Evolutionary conservation across 92 coral and sea anemone genomes (phyloP), one percentile per base, ranked within the genome.

Genomic region (Epizoanthus illoricatus): DNA sequence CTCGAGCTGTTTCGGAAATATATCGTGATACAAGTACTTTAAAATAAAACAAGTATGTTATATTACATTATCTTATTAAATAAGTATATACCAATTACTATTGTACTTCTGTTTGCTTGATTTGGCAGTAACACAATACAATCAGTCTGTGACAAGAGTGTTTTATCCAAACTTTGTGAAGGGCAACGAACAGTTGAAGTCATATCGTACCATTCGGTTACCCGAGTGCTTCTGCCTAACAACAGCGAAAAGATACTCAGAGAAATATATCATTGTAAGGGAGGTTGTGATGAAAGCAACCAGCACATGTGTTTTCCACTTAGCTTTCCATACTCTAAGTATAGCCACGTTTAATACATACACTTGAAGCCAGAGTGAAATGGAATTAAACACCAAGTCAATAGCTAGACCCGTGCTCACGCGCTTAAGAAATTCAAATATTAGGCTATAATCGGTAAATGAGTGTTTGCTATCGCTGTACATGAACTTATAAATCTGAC

Each of bases 351-450:
- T 79, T 79, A 81, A 68, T 8, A 60, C 41, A 52, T 84, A 81
- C 33, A 84, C 84, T 49, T 85, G 94, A 21, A 88, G 60, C 75
- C 87, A 33, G 4, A 85, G 81, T 5, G 91, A 85, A 57, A 88
- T 28, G 11, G 89, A 73, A 56, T 85, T 91, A 71, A 91, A 91
- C 13, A 88, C 75, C 61, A 91, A 41, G 10, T 91, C 94, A 33
- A 90, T 87, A 12, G 63, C 45, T 52, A 90, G 59, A 7, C 90
- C 93, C 42, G 86, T 66, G 7, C 80, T 23, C 19, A 80, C 76
- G 12, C 90, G 87, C 12, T 78, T 80, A 7, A 85, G 33, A 62
- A 85, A 79, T 8, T 84, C 84, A 47, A 49, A n/a, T 10, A 87
- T 12, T 24, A 83, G 60, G 5, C 40, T 55, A 36, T 75, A 83